Percentiles rank a stretch among this genome's conserved stretches.
phyloP scores from a whole-genome alignment of 2,888 invertebrate species.

The Drosophila conformis region DNA sequence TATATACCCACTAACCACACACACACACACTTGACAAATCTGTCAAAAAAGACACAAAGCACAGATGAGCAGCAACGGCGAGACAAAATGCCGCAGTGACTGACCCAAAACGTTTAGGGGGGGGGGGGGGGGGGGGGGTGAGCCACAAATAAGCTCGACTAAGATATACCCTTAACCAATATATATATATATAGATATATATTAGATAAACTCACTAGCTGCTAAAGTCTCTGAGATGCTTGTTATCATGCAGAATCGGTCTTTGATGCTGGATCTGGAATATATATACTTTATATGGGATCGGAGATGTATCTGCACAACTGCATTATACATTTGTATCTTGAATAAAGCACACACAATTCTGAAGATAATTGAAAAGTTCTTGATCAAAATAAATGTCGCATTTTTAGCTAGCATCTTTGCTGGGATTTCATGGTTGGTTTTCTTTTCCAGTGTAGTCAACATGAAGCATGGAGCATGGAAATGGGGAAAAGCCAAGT shows the following conservation, averaged over 20 bases:
- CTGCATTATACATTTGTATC: not conserved
- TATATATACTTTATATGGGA: not conserved
- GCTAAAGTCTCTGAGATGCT: too few species aligned
- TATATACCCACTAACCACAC: slow-evolving; percentile 1
- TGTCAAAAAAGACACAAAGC: slow-evolving; percentile 14
- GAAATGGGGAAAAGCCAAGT: slow-evolving; percentile 1
- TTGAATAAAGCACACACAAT: not conserved
- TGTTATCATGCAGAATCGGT: too few species aligned
- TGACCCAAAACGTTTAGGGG: not conserved
- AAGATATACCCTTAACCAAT: not conserved
- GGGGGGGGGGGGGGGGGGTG: too few species aligned
- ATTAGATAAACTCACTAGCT: too few species aligned
- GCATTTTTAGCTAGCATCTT: not conserved
- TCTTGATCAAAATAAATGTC: not conserved
- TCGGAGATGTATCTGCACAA: not conserved
- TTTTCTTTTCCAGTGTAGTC: not conserved
- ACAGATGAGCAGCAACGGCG: slow-evolving; percentile 9
- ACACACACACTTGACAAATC: slow-evolving; percentile 39
- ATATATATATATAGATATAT: too few species aligned
- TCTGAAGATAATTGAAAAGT: not conserved
- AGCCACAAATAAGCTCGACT: not conserved
- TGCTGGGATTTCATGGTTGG: not conserved
- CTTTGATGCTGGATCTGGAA: not conserved
- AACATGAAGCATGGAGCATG: not conserved
- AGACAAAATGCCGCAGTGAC: slow-evolving; percentile 6